Base-by-base conservation (phyloP, 2,888 invertebrate species). In the Erebia aethiops region DNA sequence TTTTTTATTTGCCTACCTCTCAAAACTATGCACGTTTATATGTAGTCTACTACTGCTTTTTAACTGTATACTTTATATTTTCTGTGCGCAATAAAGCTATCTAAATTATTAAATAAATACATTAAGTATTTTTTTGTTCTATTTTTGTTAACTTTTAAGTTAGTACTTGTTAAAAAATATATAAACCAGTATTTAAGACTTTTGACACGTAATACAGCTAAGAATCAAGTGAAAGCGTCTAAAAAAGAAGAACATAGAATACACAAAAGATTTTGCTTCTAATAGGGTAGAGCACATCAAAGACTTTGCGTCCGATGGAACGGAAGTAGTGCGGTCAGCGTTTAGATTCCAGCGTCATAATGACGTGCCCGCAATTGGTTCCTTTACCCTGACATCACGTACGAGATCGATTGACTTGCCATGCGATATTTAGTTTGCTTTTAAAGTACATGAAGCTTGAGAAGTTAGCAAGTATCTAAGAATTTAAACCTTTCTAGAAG, bases 371-470 rank as follows among this genome's bases (percentile, higher is more conserved):
- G 73, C 82, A 83, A 92, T 91, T 91, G 91, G 87, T 90, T 81
- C 84, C 81, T 84, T 92, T 91, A 90, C 84, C 76, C 79, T 70
- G 77, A 77, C 79, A 83, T 85, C 91, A 92, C 91, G 91, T 89
- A 81, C 69, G 70, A 71, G 70, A 71, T 79, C 62, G 10, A 46
- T 14, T 46, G 69, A 69, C 61, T 18, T 71, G 52, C 63, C 41
- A 21, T 66, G 18, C 52, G 52, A 10, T 54, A 62, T 18, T 56
- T 56, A 11, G 18, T 26, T 26, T 3, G 26, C 26, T 26, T n/a
- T n/a, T 26, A 56, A 21, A 26, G 7, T 1, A 4, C 11, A 13
- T 13, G 26, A 57, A 26, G 43, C 13, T 21, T 26, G 7, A 13
- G 21, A 57, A 57, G 26, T 21, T 4, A 26, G 21, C 13, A 13